These are phyloP conservation scores for Mionectes macconnelli DNA, from an alignment of 2,113 vertebrate species.

Conservation along the genomic window DNA sequence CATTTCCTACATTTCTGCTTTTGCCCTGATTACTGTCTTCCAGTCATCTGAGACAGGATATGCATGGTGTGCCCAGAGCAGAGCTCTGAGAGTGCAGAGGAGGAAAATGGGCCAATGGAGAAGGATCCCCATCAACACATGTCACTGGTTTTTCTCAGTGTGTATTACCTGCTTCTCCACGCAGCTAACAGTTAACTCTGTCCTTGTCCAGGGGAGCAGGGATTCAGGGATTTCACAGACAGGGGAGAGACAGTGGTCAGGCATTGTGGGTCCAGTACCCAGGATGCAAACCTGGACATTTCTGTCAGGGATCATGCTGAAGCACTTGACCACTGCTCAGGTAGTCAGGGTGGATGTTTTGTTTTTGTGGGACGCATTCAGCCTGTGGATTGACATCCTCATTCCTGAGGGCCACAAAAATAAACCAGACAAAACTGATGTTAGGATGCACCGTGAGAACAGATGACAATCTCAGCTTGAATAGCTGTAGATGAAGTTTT, in stretches of 20 bases:
- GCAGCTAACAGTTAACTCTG: neutral
- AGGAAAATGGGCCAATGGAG: neutral
- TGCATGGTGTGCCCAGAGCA: neutral
- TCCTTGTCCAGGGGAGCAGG: rapidly evolving
- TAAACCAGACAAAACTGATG: neutral
- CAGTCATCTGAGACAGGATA: neutral
- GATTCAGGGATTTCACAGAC: rapidly evolving
- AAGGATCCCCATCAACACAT: neutral
- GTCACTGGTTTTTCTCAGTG: neutral
- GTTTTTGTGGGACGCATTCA: neutral
- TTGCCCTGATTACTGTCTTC: neutral
- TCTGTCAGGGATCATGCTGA: neutral
- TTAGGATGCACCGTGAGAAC: rapidly evolving
- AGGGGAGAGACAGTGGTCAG: neutral
- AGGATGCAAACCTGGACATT: neutral
- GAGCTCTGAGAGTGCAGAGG: neutral
- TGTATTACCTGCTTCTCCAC: neutral
- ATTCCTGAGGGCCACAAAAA: neutral
- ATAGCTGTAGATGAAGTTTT: neutral
- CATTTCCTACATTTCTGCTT: neutral
- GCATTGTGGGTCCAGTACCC: neutral
- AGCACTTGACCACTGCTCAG: neutral
- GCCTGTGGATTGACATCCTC: neutral
- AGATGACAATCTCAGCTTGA: neutral
- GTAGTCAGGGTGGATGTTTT: neutral